A percentile compares a stretch with the other conserved stretches of the same genome.
Conservation (phyloP, 2,888 invertebrate genomes). For the Drosophila atripex region DNA sequence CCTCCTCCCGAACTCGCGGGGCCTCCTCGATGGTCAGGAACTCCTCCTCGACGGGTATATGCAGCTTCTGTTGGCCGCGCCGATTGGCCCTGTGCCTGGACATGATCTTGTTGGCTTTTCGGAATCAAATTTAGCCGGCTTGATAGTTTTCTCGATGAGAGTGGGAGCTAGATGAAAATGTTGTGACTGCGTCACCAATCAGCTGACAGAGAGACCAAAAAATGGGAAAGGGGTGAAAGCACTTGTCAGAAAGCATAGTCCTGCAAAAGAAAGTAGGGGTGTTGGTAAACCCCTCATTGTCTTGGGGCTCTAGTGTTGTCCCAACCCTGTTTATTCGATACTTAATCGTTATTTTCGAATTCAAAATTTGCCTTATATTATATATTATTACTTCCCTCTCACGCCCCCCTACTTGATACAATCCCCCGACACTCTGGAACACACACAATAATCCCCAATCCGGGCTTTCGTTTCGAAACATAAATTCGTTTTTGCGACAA, state of each 20-base stretch:
- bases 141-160: not conserved
- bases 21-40: not conserved
- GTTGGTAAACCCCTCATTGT: not conserved
- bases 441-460: constrained; percentile 22
- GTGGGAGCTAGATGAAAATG: not conserved
- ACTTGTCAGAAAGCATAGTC: not conserved
- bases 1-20: not conserved
- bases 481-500: constrained; percentile 68
- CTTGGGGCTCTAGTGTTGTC: not conserved
- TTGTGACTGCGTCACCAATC: not conserved
- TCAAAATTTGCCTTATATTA: not conserved
- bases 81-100: not conserved
- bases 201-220: constrained; percentile 2
- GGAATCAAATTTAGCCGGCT: not conserved
- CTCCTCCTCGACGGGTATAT: not conserved
- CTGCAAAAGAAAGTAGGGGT: not conserved
- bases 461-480: constrained; percentile 68
- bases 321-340: not conserved
- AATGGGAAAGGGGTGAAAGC: not conserved
- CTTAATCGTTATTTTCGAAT: not conserved
- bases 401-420: not conserved
- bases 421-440: constrained; percentile 2
- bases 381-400: not conserved
- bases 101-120: not conserved
- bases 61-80: not conserved